Base-by-base conservation (phyloP, 2,113 vertebrate species). In the Thunnus thynnus region DNA sequence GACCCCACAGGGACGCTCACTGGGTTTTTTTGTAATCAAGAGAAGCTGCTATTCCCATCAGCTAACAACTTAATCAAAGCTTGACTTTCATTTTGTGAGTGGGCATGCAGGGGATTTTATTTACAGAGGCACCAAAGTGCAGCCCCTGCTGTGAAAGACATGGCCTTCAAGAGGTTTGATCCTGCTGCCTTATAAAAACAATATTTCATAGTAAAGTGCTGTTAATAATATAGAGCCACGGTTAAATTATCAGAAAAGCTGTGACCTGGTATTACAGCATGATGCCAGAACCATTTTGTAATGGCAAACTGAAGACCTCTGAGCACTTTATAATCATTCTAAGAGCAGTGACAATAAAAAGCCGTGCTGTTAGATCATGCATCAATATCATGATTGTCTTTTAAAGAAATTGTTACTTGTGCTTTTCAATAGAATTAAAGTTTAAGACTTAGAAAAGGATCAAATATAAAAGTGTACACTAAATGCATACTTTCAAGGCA, bases 21-120 rank as follows among this genome's bases (percentile, higher is more conserved):
- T 57, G 46, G 52, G 30, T 54, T 58, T 56, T 72, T 9, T 72
- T 9, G 20, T 80, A 91, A 88, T 91, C 83, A 90, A 75, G 73
- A 84, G 54, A 58, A 72, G 61, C 55, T 62, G 41, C 61, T 30
- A 71, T 60, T 87, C 56, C 78, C 56, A 80, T 64, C 58, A 81
- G 60, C 68, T 50, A 61, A 83, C 69, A 83, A 46, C 68, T 79
- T 82, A 70, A 88, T 87, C 76, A 88, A 72, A 88, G 64, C 82
- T 44, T 22, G 51, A 65, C 79, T 78, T 72, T 86, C 69, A 82
- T 85, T 81, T 84, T 62, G 77, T 79, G 54, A 79, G 46, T 63
- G 50, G 44, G 64, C 47, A 62, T 63, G 48, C 46, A 17, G 66
- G 65, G 80, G 60, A 30, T 78, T 82, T 63, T 70, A 36, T 68